A percentile compares a stretch with the other conserved stretches of the same genome.
Conservation (phyloP, 2,888 invertebrate genomes). For the Uropetala carovei region DNA sequence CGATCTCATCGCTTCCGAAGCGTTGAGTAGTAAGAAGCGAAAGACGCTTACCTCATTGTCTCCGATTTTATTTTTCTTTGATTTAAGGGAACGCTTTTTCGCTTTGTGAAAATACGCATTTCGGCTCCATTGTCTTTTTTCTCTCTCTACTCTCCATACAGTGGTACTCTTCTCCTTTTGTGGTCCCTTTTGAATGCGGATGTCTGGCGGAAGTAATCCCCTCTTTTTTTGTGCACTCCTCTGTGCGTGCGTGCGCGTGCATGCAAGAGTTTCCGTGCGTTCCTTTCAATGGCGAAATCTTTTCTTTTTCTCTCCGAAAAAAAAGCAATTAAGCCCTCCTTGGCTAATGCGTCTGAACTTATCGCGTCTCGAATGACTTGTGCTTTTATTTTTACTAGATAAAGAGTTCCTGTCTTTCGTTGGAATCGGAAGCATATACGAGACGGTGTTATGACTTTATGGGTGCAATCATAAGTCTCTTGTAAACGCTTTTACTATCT, state of each 20-base stretch:
- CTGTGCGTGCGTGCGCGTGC: background rate
- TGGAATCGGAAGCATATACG: no score
- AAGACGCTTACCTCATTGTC: background rate
- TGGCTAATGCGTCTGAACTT: background rate
- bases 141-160: no score
- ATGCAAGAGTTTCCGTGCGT: background rate
- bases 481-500: no score
- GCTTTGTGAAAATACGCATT: background rate
- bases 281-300: background rate
- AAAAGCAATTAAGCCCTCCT: background rate
- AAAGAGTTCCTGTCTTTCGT: no score
- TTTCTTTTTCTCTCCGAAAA: background rate
- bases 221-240: background rate
- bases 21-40: background rate
- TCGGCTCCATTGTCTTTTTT: background rate
- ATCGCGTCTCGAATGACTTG: background rate
- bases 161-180: background rate
- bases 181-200: background rate
- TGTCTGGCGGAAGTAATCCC: background rate
- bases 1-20: background rate
- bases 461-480: no score
- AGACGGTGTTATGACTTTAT: no score
- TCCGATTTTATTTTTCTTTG: background rate
- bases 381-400: background rate
- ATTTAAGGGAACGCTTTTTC: background rate